Percentiles rank a stretch among this genome's conserved stretches.
Conservation (phyloP, 2,797 vertebrate genomes). For the Natrix natrix region DNA sequence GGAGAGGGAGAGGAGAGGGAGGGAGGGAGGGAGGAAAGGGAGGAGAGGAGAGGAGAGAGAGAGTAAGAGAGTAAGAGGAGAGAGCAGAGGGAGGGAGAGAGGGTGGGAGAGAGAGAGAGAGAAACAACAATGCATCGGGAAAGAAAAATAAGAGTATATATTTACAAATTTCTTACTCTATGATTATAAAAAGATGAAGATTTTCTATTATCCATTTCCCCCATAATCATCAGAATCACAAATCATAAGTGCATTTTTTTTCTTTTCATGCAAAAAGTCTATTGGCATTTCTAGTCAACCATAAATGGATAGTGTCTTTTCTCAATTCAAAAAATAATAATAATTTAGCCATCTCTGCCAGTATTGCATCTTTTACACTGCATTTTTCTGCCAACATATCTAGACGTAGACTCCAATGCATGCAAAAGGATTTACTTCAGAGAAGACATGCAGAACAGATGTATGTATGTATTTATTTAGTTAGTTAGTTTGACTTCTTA, state of each 20-base stretch:
- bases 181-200: neutral
- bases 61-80: too few species aligned
- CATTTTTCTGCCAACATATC: neutral
- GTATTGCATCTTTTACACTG: neutral
- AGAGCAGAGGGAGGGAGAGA: too few species aligned
- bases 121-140: neutral
- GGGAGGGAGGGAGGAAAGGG: too few species aligned
- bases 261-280: neutral
- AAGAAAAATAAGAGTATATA: neutral
- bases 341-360: neutral
- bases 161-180: neutral
- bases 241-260: neutral
- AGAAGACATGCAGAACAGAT: neutral
- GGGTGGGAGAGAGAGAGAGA: too few species aligned
- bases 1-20: neutral
- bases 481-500: too few species aligned
- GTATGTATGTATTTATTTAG: too few species aligned
- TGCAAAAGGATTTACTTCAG: neutral
- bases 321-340: neutral
- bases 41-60: neutral
- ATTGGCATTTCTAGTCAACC: neutral
- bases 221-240: neutral
- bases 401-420: neutral
- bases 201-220: neutral
- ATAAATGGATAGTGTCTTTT: neutral